These are phyloP conservation scores for Megalops atlanticus DNA, from an alignment of 2,113 vertebrate genomes.

Conservation along the genomic window DNA sequence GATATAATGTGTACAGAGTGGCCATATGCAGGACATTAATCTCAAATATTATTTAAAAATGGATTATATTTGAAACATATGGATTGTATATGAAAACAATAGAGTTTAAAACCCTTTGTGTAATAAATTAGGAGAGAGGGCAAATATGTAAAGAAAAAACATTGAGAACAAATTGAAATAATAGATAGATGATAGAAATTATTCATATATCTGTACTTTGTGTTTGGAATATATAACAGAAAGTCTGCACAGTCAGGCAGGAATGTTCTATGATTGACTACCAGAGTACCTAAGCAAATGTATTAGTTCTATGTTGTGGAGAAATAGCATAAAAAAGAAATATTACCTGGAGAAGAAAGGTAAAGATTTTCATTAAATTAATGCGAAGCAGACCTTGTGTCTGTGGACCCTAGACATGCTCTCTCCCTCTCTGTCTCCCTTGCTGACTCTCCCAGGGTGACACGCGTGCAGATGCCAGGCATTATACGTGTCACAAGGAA, in stretches of 20 bases:
- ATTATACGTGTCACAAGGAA: constrained; percentile 38
- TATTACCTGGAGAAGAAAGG: constrained; percentile 44
- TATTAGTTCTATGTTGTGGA: constrained; percentile 9
- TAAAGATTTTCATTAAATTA: constrained; percentile 46
- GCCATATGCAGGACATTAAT: constrained; percentile 42
- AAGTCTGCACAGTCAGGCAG: constrained; percentile 7
- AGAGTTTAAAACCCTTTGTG: neutral
- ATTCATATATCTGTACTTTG: constrained; percentile 8
- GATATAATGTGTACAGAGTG: constrained; percentile 30
- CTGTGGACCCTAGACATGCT: neutral
- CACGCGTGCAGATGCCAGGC: constrained; percentile 6
- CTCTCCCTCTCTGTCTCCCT: neutral
- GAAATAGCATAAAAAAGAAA: constrained; percentile 33
- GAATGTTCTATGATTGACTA: constrained; percentile 23
- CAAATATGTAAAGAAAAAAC: constrained; percentile 41
- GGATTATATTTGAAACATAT: constrained; percentile 29
- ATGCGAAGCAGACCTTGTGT: constrained; percentile 43
- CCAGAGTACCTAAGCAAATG: neutral
- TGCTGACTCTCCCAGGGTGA: neutral
- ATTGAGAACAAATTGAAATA: constrained; percentile 32
- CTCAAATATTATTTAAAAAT: constrained; percentile 32
- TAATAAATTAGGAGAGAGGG: constrained; percentile 21
- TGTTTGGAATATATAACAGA: constrained; percentile 26
- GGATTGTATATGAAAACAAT: constrained; percentile 19
- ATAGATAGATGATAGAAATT: constrained; percentile 21